Base-by-base conservation (phyloP, 2,888 invertebrate species). In the Eulithis prunata region DNA sequence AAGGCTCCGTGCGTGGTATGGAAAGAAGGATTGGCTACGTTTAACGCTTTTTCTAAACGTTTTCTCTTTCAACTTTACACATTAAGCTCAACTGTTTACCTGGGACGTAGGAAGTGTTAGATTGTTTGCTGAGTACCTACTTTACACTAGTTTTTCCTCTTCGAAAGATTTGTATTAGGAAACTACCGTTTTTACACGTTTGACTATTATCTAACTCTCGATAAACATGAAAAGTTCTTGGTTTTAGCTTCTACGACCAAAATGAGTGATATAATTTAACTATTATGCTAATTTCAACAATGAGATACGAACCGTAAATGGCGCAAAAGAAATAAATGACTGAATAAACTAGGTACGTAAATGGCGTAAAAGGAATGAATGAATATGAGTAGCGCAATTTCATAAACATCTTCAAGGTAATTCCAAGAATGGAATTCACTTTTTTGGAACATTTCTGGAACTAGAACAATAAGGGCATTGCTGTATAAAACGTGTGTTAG, bases 21-120 rank as follows among this genome's bases (percentile, higher is more conserved):
- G 57, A 57, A 54, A 54, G 52, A 60, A 53, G 45, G n/a, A 57
- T 60, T 46, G 52, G 14, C 59, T 59, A 36, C 53, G 38, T 53
- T 60, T 14, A 36, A 32, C 45, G 45, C 14, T 61, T 13, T 36
- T 21, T 45, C 32, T 41, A 58, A 58, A 58, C 41, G 43, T 43
- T 43, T 59, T 52, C 28, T 28, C n/a, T 52, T 14, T 13, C 28
- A 53, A 59, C 59, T 59, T 59, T 28, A 53, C n/a, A 58, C 13
- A 21, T 32, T 32, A 32, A 28, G 51, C 52, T 59, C 51, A 53
- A 57, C 47, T 57, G 38, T 57, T 49, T 57, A 46, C 36, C 32
- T 14, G 3, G 21, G 14, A 45, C 21, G 21, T 21, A 21, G 49
- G 3, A 49, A 46, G 14, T 57, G 57, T 14, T 57, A 13, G 46